Percentiles rank a stretch among this genome's conserved stretches.
These are phyloP conservation scores for Tuberolachnus salignus DNA, from an alignment of 2,888 invertebrate species.

Conservation along the genomic window DNA sequence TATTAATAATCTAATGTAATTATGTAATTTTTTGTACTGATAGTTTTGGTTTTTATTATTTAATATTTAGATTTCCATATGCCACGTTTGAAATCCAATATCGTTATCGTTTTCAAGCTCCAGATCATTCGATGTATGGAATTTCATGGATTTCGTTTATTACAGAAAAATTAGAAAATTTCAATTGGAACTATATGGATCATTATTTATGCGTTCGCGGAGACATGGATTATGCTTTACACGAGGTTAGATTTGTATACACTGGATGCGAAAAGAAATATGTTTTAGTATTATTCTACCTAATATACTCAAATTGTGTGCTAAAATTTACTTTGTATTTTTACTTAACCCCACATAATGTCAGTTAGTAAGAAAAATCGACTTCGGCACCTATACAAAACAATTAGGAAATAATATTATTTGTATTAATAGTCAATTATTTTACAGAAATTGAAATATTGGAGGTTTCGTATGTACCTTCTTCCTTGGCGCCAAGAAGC, in stretches of 20 bases:
- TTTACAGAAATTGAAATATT: conserved; percentile 79
- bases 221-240: conserved; percentile 86
- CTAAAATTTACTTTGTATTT: too few relatives aligned
- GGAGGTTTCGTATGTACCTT: conserved; percentile 88
- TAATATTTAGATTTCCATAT: conserved; percentile 80
- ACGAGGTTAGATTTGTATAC: conserved; percentile 60
- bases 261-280: background rate
- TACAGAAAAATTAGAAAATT: conserved; percentile 92
- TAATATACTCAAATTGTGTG: too few relatives aligned
- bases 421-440: conserved; percentile 39
- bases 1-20: background rate
- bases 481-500: conserved; percentile 82
- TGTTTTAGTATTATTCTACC: background rate
- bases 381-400: too few relatives aligned
- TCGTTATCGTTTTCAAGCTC: conserved; percentile 89
- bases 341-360: too few relatives aligned
- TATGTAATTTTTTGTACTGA: background rate
- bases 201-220: conserved; percentile 95
- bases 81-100: conserved; percentile 91
- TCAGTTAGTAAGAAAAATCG: too few relatives aligned
- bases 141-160: conserved; percentile 93
- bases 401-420: background rate
- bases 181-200: conserved; percentile 97
- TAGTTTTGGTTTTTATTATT: background rate
- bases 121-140: conserved; percentile 90